These are phyloP conservation scores for Leucosticte australis DNA, from an alignment of 2,113 vertebrate species.

Conservation along the genomic window DNA sequence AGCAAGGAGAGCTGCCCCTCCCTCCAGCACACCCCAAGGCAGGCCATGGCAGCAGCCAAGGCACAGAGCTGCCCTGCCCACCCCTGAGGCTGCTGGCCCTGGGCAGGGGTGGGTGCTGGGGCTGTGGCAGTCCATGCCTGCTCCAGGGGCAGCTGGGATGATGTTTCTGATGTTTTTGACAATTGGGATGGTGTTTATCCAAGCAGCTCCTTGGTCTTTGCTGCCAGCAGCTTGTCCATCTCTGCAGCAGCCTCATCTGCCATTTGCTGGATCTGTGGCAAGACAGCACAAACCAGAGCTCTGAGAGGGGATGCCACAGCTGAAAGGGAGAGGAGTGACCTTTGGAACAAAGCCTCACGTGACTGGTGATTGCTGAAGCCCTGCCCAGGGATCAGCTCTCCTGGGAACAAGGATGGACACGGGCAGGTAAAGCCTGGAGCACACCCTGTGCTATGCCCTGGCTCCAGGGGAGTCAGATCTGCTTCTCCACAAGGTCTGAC, in stretches of 20 bases:
- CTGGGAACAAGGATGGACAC: not conserved
- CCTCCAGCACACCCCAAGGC: not conserved
- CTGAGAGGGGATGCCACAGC: not conserved
- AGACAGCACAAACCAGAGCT: not conserved
- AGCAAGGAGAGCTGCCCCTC: not conserved
- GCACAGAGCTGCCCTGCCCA: not conserved
- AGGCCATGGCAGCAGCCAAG: not conserved
- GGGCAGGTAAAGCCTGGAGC: not conserved
- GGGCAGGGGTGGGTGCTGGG: not conserved
- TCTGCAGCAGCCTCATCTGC: constrained; percentile 76
- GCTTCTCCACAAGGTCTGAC: not conserved
- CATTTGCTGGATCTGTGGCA: constrained; percentile 91
- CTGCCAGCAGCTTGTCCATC: constrained; percentile 87
- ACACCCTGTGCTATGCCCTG: rapidly evolving
- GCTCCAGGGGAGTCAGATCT: not conserved
- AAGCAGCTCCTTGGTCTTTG: constrained; percentile 92
- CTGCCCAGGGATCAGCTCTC: not conserved
- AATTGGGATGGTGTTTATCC: constrained; percentile 25
- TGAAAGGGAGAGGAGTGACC: not conserved
- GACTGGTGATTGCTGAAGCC: not conserved
- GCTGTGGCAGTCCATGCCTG: rapidly evolving
- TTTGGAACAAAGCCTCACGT: not conserved
- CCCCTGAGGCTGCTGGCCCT: not conserved
- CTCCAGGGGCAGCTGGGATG: not conserved
- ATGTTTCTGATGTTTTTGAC: too few relatives aligned